These are phyloP conservation scores for Riparia riparia DNA, from an alignment of 2,113 vertebrate species.

Conservation along the genomic window DNA sequence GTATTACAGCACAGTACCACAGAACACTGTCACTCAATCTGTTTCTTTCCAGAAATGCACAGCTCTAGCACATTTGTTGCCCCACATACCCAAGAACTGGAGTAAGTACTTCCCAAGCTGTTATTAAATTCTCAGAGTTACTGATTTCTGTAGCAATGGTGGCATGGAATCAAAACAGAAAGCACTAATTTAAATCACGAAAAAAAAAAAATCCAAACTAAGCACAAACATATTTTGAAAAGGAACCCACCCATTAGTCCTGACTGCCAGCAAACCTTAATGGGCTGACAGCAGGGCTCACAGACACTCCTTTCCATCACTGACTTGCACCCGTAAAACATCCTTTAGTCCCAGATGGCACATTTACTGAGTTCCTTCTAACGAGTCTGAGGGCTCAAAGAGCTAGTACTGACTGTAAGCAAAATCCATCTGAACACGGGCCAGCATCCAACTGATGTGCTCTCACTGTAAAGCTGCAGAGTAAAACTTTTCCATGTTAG, in stretches of 20 bases:
- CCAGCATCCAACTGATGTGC: neutral
- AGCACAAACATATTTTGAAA: neutral
- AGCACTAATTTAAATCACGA: neutral
- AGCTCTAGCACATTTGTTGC: neutral
- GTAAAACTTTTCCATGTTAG: neutral
- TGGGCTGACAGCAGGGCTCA: neutral
- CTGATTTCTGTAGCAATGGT: neutral
- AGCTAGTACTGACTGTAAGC: neutral
- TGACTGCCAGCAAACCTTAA: neutral
- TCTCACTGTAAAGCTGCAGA: neutral
- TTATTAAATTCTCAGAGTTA: neutral
- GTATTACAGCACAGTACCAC: neutral
- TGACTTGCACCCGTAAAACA: neutral
- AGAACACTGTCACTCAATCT: neutral
- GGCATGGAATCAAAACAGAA: neutral
- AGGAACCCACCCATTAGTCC: neutral
- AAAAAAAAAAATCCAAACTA: neutral
- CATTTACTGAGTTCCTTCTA: neutral
- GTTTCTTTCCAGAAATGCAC: neutral
- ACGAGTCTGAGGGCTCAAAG: neutral
- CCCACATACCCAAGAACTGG: neutral
- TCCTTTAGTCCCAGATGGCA: neutral
- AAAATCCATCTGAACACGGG: neutral
- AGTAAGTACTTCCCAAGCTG: neutral
- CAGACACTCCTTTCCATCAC: neutral